Percentiles rank a stretch among this genome's conserved stretches.
Evolutionary conservation across 1,140 invertebrate genomes (phyloP).

Genomic region (Ganaspis sp.): DNA sequence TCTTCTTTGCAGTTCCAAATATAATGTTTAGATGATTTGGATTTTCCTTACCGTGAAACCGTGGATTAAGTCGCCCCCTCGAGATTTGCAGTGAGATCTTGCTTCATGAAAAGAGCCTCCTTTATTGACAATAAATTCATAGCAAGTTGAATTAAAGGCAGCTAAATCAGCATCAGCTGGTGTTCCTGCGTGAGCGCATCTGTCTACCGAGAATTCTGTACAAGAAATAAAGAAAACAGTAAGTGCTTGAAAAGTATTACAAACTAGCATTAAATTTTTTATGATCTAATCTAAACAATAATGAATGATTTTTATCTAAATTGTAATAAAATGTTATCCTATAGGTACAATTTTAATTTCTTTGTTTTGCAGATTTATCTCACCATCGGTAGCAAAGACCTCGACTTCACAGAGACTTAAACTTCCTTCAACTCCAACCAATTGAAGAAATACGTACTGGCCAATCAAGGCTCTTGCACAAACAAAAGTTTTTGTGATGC

Average conservation of each 20-base stretch:
- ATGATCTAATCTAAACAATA: neutral
- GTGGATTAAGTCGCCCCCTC: conserved; percentile 89
- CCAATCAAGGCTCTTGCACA: conserved; percentile 90
- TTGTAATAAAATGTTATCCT: neutral
- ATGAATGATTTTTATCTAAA: neutral
- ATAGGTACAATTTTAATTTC: neutral
- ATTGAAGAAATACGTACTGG: conserved; percentile 91
- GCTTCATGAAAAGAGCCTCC: conserved; percentile 90
- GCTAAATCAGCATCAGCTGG: conserved; percentile 85
- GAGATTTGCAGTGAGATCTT: conserved; percentile 83
- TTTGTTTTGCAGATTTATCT: conserved; percentile 51
- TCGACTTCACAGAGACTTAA: conserved; percentile 93
- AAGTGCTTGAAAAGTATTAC: conserved; percentile 15
- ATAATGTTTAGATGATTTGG: conserved; percentile 4
- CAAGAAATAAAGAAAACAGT: conserved; percentile 37
- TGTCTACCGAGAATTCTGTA: conserved; percentile 88
- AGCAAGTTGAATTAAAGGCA: conserved; percentile 90
- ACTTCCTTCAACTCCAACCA: conserved; percentile 93
- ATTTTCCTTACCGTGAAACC: conserved; percentile 78
- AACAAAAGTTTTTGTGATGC: conserved; percentile 91
- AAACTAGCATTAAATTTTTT: neutral
- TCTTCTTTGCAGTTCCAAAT: no score
- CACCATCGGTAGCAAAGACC: conserved; percentile 92
- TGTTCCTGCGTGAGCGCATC: conserved; percentile 83
- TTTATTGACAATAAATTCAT: conserved; percentile 89